Conservation (phyloP, 2,797 vertebrate species). For the Acanthopagrus latus region DNA sequence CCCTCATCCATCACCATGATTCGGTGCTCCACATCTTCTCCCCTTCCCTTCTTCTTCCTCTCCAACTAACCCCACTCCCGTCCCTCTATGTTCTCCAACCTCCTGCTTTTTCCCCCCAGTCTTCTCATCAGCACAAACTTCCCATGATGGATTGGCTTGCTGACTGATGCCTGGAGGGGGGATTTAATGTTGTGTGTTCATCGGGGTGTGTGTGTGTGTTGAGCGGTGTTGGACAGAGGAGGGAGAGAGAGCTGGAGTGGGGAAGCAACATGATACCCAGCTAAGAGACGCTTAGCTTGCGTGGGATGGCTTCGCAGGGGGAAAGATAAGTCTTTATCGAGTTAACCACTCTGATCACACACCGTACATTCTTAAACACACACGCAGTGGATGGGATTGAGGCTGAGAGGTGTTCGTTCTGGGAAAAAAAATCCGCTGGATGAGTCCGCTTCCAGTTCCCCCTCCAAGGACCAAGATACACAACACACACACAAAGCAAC, state of each 20-base stretch:
- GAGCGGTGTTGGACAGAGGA: constrained; percentile 12
- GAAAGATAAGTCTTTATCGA: constrained; percentile 31
- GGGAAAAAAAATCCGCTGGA: constrained; percentile 23
- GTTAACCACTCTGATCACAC: constrained; percentile 39
- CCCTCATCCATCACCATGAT: constrained; percentile 75
- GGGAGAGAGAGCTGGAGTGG: constrained; percentile 27
- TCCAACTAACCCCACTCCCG: constrained; percentile 22
- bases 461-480: not conserved
- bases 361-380: constrained; percentile 24
- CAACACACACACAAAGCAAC: constrained; percentile 11
- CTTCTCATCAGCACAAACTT: constrained; percentile 63
- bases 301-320: constrained; percentile 8
- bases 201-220: constrained; percentile 28
- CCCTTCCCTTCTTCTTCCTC: constrained; percentile 34
- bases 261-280: constrained; percentile 49
- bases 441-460: constrained; percentile 1
- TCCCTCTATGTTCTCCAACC: constrained; percentile 37
- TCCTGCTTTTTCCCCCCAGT: constrained; percentile 18
- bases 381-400: constrained; percentile 25
- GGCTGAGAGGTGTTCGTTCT: constrained; percentile 23
- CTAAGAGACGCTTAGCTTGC: constrained; percentile 34
- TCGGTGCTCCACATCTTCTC: constrained; percentile 32
- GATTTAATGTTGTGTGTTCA: constrained; percentile 43
- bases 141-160: constrained; percentile 74
- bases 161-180: constrained; percentile 67